Evolutionary conservation across 2,888 invertebrate genomes (phyloP).

Genomic region (Glyphotaelius pellucidus): DNA sequence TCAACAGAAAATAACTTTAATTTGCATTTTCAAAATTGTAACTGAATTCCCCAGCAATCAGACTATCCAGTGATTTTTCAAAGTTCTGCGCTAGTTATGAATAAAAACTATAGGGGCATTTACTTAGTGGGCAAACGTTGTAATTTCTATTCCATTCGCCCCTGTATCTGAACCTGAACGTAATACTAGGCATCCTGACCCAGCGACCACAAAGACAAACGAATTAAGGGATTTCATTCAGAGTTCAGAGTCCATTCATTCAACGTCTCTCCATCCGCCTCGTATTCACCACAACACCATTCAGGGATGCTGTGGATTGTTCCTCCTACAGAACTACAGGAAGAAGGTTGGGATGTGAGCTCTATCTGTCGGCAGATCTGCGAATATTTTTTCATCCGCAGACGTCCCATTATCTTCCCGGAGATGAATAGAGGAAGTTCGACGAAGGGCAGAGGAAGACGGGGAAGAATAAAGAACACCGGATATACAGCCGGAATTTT

Average conservation of each 20-base stretch:
- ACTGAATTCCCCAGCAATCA: too few species aligned
- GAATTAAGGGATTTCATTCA: slow-evolving; percentile 35
- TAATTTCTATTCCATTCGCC: background rate
- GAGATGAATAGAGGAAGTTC: slow-evolving; percentile 54
- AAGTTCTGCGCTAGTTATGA: background rate
- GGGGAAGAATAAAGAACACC: slow-evolving; percentile 52
- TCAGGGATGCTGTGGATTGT: slow-evolving; percentile 58
- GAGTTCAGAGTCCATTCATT: background rate
- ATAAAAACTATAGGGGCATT: background rate
- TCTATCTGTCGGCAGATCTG: slow-evolving; percentile 66
- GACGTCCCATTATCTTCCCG: slow-evolving; percentile 63
- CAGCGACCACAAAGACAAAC: slow-evolving; percentile 42
- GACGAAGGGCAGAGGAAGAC: slow-evolving; percentile 62
- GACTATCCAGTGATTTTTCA: too few species aligned
- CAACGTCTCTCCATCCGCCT: slow-evolving; percentile 24
- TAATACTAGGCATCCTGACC: background rate
- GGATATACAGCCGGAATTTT: slow-evolving; percentile 58
- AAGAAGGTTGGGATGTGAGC: slow-evolving; percentile 38
- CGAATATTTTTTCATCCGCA: slow-evolving; percentile 65
- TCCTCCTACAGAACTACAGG: slow-evolving; percentile 9
- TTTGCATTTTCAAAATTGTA: too few species aligned
- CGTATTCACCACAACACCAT: slow-evolving; percentile 37
- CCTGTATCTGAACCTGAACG: background rate
- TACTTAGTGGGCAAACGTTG: background rate
- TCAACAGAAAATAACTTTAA: too few species aligned